Conservation (phyloP, 2,797 vertebrate species). For the Numenius phaeopus region DNA sequence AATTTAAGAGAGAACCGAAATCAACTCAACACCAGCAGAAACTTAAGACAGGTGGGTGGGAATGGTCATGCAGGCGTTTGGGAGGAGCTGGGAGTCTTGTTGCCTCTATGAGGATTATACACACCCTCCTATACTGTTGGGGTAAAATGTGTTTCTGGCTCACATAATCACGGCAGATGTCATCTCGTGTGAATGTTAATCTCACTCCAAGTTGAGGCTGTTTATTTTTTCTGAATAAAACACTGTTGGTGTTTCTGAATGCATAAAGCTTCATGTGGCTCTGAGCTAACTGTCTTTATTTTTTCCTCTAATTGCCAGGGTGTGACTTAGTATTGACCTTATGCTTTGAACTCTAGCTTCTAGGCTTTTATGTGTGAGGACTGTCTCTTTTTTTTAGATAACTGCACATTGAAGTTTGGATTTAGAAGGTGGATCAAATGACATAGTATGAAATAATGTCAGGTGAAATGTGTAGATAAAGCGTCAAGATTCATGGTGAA, state of each 20-base stretch:
- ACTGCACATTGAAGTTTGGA: background rate
- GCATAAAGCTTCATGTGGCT: background rate
- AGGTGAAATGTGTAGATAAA: background rate
- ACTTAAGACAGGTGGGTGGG: background rate
- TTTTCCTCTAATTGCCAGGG: background rate
- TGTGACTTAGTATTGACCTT: background rate
- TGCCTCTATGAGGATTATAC: background rate
- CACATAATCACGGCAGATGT: background rate
- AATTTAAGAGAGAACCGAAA: background rate
- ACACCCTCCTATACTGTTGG: background rate
- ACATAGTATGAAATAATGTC: background rate
- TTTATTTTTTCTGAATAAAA: slow-evolving; percentile 41
- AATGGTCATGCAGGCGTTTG: background rate
- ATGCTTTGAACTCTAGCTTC: background rate
- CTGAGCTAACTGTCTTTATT: background rate
- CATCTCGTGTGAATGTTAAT: background rate
- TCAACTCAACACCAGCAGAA: background rate
- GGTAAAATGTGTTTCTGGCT: background rate
- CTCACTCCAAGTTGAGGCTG: background rate
- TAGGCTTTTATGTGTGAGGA: background rate
- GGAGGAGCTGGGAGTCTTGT: background rate
- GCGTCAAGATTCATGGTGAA: background rate
- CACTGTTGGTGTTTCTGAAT: slow-evolving; percentile 25
- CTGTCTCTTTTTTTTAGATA: background rate
- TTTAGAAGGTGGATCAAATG: background rate